Base-by-base conservation (phyloP, 30 jellyfish, hydroid and myxozoan species). In the Cassiopea xamachana region DNA sequence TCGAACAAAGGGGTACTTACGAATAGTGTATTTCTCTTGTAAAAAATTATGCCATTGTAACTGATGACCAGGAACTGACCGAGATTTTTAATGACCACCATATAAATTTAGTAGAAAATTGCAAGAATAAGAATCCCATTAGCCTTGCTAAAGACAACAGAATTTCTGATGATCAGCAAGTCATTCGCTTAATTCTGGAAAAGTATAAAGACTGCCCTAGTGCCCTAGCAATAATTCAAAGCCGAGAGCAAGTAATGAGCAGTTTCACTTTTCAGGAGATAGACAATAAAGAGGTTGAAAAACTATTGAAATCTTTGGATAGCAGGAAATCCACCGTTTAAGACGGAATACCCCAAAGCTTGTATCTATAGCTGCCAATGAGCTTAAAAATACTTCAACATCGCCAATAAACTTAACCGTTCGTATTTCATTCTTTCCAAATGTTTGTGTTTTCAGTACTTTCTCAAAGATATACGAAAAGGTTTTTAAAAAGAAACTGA, bases 21-120 rank as follows among this genome's bases (percentile, higher is more conserved):
- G 39, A 74, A 51, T 55, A 80, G 88, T 78, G 88, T 80, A 80
- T 82, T 82, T 82, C 82, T 60, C 82, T 82, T 82, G 81, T 82
- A 71, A 60, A 82, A 82, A 62, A 82, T 64, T 82, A 82, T 46
- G 46, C 82, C 46, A 70, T 82, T 67, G n/a, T 82, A 82, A 46
- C 90, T 19, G 69, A 82, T 82, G 90, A 82, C 43, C 90, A 82
- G 61, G 71, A 82, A 82, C 14, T 82, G 71, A 82, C 82, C 16
- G 90, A 82, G 90, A 82, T 82, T 69, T 68, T 82, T 18, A 82
- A 82, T 27, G 90, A 82, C 64, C 69, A 82, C 77, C 64, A 82
- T 67, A 82, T 62, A 68, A 82, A 82, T 48, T 60, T 60, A 82
- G 85, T 84, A 48, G 85, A 84, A 67, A 69, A 72, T 69, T 69